A percentile compares a stretch with the other conserved stretches of the same genome.
These are phyloP conservation scores for Eudasyphora cyanicolor DNA, from an alignment of 2,888 invertebrate species.

Conservation along the genomic window DNA sequence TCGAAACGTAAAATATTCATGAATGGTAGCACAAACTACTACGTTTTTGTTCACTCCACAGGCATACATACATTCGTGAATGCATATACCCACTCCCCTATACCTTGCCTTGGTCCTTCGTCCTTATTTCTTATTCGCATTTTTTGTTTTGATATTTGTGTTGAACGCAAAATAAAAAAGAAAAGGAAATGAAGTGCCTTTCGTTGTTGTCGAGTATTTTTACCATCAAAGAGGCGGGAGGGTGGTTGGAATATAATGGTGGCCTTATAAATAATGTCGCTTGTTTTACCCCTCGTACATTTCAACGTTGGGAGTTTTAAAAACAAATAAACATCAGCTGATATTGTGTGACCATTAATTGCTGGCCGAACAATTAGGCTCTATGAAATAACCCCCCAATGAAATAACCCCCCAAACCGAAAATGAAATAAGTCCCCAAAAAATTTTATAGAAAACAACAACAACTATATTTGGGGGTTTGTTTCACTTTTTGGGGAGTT, in stretches of 20 bases:
- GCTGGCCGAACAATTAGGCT: constrained; percentile 38
- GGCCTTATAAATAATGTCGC: constrained; percentile 22
- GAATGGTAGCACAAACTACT: constrained; percentile 44
- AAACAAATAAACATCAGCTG: constrained; percentile 42
- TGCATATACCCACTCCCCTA: neutral
- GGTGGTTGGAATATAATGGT: constrained; percentile 18
- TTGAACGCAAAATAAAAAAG: neutral
- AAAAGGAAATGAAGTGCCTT: too few relatives aligned
- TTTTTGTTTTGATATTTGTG: neutral
- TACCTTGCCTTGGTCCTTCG: constrained; percentile 2
- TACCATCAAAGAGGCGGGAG: neutral
- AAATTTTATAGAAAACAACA: too few relatives aligned
- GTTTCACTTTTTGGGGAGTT: too few relatives aligned
- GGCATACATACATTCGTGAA: neutral
- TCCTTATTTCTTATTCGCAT: neutral
- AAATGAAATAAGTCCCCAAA: too few relatives aligned
- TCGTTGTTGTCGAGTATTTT: neutral
- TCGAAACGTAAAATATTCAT: constrained; percentile 58
- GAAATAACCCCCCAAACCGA: too few relatives aligned
- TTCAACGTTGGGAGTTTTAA: constrained; percentile 32
- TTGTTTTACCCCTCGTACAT: constrained; percentile 18
- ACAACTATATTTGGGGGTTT: too few relatives aligned
- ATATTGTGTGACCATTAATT: constrained; percentile 44
- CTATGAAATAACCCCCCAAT: too few relatives aligned
- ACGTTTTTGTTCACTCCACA: constrained; percentile 33